phyloP scores from a whole-genome alignment of 2,888 invertebrate genomes.

The Protonemura montana region DNA sequence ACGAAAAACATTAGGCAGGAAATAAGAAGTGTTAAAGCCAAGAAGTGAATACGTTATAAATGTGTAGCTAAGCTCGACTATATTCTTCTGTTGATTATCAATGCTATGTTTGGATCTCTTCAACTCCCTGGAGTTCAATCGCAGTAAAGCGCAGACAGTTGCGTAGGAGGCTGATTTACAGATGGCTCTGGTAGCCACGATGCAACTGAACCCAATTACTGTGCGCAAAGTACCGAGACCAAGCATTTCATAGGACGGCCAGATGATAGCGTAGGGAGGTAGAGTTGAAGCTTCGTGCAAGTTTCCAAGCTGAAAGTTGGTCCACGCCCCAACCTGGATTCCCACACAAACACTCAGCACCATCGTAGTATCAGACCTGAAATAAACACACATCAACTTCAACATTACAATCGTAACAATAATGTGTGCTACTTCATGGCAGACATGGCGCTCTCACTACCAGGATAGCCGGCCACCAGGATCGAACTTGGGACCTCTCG shows the following conservation, averaged over 20 bases:
- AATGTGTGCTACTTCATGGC: too few species aligned
- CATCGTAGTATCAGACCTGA: constrained; percentile 88
- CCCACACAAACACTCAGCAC: constrained; percentile 84
- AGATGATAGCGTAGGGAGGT: constrained; percentile 79
- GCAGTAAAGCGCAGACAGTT: constrained; percentile 73
- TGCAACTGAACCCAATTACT: constrained; percentile 76
- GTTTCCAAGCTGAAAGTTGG: constrained; percentile 79
- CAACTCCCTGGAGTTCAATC: constrained; percentile 71
- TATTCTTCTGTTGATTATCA: constrained; percentile 68
- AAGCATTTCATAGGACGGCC: constrained; percentile 79
- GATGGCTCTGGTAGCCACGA: constrained; percentile 72
- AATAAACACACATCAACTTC: too few species aligned
- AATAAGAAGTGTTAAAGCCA: constrained; percentile 79
- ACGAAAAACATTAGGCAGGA: constrained; percentile 80
- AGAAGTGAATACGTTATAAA: constrained; percentile 82
- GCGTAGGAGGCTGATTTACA: constrained; percentile 76
- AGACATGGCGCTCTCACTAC: too few species aligned
- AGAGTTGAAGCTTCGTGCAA: constrained; percentile 67
- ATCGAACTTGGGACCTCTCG: too few species aligned
- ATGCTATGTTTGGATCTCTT: constrained; percentile 70
- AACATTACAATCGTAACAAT: too few species aligned
- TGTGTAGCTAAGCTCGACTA: constrained; percentile 84
- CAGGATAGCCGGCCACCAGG: too few species aligned
- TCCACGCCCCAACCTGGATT: constrained; percentile 81
- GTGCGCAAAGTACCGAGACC: constrained; percentile 71